Evolutionary conservation across 2,113 vertebrate species (phyloP), one percentile per base, ranked within the genome.

Genomic region (Silurus asotus): DNA sequence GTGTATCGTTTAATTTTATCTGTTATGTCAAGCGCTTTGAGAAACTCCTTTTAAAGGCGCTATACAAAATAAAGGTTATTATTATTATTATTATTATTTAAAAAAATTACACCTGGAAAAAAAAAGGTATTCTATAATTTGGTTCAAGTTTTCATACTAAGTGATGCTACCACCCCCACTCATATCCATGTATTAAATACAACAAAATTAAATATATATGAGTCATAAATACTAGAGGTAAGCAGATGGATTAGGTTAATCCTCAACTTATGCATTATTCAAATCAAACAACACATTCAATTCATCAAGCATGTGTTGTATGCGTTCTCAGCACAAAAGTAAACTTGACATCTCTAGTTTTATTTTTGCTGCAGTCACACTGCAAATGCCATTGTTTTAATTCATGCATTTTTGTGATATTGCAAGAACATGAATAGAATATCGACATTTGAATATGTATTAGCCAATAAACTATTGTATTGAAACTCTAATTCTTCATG

Each of bases 211-310:
- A 45, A 8, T 6, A 45, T 17, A 67, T 28, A 13, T 2, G 51
- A 72, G 8, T 70, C 6, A 25, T 9, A 6, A 19, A 83, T 37
- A 83, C 5, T 51, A 28, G 45, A 67, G 51, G 51, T 70, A 53
- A 83, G 51, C 64, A 56, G n/a, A 55, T 83, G 65, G 64, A 69
- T 83, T 70, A 70, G 64, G 51, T 70, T 82, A 82, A 70, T 25
- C 81, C 25, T 69, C 25, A 53, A 45, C 20, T 72, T 65, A 83
- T 83, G 51, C 25, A 83, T 59, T 45, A 70, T 72, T 83, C 61
- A 83, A 53, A 83, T 82, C 14, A 67, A 65, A 55, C 81, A 25
- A 37, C 37, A 37, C 37, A 37, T 37, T 37, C 15, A 48, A 20
- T 9, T 55, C 81, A 82, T 69, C 56, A 82, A 23, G 4, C 62